Conservation (phyloP, 2,888 invertebrate species). For the Diadromus collaris region DNA sequence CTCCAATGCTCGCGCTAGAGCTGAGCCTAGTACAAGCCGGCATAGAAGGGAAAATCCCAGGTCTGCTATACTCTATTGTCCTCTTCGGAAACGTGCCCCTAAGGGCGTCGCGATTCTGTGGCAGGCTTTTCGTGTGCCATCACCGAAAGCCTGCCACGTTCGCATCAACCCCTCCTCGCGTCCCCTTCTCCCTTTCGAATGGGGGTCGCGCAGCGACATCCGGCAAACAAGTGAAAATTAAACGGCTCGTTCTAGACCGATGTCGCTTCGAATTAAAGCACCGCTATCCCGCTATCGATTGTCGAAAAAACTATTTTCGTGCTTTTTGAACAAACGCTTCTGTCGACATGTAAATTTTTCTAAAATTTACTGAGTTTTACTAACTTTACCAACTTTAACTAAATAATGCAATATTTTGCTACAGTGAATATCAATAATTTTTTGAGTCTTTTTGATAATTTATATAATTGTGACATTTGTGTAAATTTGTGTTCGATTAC, state of each 20-base stretch:
- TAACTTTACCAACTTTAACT: too few relatives aligned
- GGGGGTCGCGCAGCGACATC: conserved; percentile 43
- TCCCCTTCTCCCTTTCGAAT: conserved; percentile 33
- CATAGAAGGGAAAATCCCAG: conserved; percentile 31
- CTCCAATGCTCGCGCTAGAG: conserved; percentile 2
- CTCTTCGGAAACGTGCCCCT: conserved; percentile 51
- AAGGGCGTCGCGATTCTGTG: conserved; percentile 49
- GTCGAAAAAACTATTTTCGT: too few relatives aligned
- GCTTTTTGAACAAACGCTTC: too few relatives aligned
- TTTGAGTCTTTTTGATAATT: neutral
- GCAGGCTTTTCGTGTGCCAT: conserved; percentile 32
- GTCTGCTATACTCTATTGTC: conserved; percentile 34
- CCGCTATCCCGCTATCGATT: too few relatives aligned
- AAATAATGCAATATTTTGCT: too few relatives aligned
- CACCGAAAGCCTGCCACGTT: conserved; percentile 27
- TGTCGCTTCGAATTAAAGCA: conserved; percentile 37
- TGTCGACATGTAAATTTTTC: neutral
- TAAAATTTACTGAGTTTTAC: neutral
- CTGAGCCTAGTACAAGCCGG: neutral
- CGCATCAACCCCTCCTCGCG: conserved; percentile 28
- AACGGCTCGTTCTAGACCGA: conserved; percentile 41
- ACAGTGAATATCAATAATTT: conserved; percentile 47
- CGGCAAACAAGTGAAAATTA: conserved; percentile 61
- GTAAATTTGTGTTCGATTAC: too few relatives aligned
- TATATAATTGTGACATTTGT: too few relatives aligned